Evolutionary conservation across 2,113 vertebrate species (phyloP), one percentile per base, ranked within the genome.

Genomic region (Castor canadensis): DNA sequence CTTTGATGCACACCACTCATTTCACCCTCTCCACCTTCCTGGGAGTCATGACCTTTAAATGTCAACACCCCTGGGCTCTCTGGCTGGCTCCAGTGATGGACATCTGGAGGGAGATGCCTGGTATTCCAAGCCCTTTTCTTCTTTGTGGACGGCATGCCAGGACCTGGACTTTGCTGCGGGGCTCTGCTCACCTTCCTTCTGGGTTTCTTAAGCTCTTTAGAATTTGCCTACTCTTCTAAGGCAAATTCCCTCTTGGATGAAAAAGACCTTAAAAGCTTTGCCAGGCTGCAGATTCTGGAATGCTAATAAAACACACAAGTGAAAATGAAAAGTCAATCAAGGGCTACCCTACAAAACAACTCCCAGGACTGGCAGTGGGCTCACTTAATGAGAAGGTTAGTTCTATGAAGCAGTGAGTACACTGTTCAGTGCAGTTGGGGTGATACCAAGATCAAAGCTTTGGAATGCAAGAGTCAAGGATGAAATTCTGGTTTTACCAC

Each of bases 31-130:
- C 26, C 47, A 19, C 80, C 90, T 69, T 71, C 56, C 76, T 87
- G 58, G 96, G 62, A 90, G 66, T 20, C 56, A 35, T 84, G 87
- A 96, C 85, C 71, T 95, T 92, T 87, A 95, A 93, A 92, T 81
- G 87, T 92, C 84, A 72, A 54, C 35, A 71, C 64, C 40, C 32
- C 8, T 9, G 64, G 30, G 75, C 32, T 38, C 45, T 64, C 45
- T 88, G 49, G 62, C 71, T 60, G 80, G 60, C 52, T 76, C 47
- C 54, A 64, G 38, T 32, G 35, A 58, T 1, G 22, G 82, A 49
- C 62, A 30, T 73, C 40, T 85, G 47, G 67, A 40, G 47, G 38
- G 71, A 84, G 11, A 20, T 2, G 22, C 49, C n/a, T 43, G 13
- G 6, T 30, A 10, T 15, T n/a, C n/a, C n/a, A n/a, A 87, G 43